These are phyloP conservation scores for Papilio gigon DNA, from an alignment of 2,888 invertebrate genomes.

Conservation along the genomic window DNA sequence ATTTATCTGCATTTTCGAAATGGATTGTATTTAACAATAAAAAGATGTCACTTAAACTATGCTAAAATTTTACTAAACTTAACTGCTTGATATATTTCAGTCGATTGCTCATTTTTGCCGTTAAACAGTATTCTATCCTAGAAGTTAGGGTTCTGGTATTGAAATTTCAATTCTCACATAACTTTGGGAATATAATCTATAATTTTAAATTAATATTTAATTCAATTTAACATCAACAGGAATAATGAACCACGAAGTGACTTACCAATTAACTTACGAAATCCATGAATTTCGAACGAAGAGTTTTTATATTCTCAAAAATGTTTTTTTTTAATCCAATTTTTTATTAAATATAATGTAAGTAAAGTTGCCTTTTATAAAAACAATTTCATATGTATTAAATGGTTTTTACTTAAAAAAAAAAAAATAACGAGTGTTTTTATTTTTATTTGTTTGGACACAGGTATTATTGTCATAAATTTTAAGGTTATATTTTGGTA, in stretches of 20 bases:
- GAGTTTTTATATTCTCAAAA: slow-evolving; percentile 1
- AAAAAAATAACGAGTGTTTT: neutral
- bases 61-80: neutral
- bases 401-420: neutral
- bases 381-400: neutral
- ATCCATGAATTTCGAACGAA: slow-evolving; percentile 19
- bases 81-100: neutral
- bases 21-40: neutral
- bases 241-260: slow-evolving; percentile 29
- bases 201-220: slow-evolving; percentile 9
- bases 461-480: too few relatives aligned
- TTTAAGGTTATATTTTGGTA: too few relatives aligned
- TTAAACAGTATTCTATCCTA: neutral
- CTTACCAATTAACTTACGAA: neutral
- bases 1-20: too few relatives aligned
- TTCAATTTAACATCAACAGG: slow-evolving; percentile 25
- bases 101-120: neutral
- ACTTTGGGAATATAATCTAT: neutral
- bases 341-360: slow-evolving; percentile 14
- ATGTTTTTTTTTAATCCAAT: neutral
- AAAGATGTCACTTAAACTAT: neutral
- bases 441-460: too few relatives aligned
- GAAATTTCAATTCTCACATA: neutral
- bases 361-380: too few relatives aligned
- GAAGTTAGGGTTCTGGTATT: neutral